phyloP scores from a whole-genome alignment of 2,113 vertebrate species.

The Apaloderma vittatum region DNA sequence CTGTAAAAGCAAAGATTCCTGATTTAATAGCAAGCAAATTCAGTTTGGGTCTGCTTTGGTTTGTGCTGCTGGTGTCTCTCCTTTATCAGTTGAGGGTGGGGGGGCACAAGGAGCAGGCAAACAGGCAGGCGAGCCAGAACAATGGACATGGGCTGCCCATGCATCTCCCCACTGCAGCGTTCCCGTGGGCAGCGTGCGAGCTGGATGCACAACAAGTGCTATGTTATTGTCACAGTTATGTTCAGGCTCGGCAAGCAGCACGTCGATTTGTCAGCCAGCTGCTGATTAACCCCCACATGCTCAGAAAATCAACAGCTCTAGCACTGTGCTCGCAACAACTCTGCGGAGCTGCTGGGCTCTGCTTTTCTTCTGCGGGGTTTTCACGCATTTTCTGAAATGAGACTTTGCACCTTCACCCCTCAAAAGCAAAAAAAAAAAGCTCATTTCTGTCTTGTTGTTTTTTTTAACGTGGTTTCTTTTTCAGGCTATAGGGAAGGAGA shows the following conservation, averaged over 20 bases:
- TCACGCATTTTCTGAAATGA: background rate
- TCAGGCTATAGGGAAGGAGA: background rate
- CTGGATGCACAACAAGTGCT: background rate
- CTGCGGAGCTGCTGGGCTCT: background rate
- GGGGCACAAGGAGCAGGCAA: background rate
- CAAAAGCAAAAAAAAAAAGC: background rate
- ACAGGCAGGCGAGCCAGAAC: background rate
- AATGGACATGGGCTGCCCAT: conserved; percentile 1
- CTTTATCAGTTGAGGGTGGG: background rate
- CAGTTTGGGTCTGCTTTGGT: background rate
- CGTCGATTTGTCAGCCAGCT: background rate
- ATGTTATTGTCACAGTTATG: background rate
- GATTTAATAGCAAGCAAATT: background rate
- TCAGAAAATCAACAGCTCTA: background rate
- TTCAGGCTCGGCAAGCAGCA: background rate
- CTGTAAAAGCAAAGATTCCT: conserved; percentile 55
- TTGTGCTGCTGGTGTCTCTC: background rate
- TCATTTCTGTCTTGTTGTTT: background rate
- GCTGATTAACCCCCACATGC: background rate
- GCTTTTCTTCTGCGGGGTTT: background rate
- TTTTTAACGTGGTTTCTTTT: background rate
- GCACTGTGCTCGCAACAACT: background rate
- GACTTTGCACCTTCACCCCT: background rate
- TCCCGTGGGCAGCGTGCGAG: background rate
- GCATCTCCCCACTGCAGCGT: background rate